Percentiles rank a stretch among this genome's conserved stretches.
These are phyloP conservation scores for Glyphotaelius pellucidus DNA, from an alignment of 2,888 invertebrate species.

Conservation along the genomic window DNA sequence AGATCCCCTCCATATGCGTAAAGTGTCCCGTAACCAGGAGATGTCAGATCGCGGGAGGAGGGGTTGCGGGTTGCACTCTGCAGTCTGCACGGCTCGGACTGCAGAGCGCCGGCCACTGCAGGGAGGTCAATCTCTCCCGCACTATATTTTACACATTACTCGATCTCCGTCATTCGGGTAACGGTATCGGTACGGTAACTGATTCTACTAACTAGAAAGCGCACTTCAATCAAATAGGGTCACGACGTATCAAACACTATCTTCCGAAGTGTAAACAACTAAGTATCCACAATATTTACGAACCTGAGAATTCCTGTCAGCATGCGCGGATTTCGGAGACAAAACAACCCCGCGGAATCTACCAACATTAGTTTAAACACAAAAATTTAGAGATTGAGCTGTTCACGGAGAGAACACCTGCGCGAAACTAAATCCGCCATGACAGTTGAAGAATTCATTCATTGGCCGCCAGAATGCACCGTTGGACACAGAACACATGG, in stretches of 20 bases:
- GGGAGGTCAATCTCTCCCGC: constrained; percentile 34
- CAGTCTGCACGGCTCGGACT: constrained; percentile 3
- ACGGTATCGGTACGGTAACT: constrained; percentile 73
- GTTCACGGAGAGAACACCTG: constrained; percentile 58
- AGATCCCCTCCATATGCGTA: constrained; percentile 77
- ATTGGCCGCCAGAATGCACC: constrained; percentile 59
- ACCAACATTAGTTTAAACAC: constrained; percentile 9
- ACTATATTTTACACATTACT: no score
- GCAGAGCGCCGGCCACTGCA: not conserved
- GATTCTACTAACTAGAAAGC: constrained; percentile 63
- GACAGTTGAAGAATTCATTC: constrained; percentile 60
- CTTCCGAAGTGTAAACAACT: constrained; percentile 33
- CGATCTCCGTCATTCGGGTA: constrained; percentile 69
- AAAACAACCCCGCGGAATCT: constrained; percentile 17
- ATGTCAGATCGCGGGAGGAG: constrained; percentile 54
- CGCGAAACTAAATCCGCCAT: constrained; percentile 62
- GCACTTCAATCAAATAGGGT: constrained; percentile 72
- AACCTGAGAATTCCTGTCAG: constrained; percentile 47
- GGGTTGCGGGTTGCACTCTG: constrained; percentile 52
- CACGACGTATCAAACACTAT: constrained; percentile 67
- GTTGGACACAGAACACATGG: constrained; percentile 48
- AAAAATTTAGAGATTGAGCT: constrained; percentile 48
- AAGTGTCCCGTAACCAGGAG: constrained; percentile 66
- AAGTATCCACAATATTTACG: constrained; percentile 24
- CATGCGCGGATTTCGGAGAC: constrained; percentile 38